Base-by-base conservation (phyloP, 2,797 vertebrate genomes). In the Vultur gryphus region DNA sequence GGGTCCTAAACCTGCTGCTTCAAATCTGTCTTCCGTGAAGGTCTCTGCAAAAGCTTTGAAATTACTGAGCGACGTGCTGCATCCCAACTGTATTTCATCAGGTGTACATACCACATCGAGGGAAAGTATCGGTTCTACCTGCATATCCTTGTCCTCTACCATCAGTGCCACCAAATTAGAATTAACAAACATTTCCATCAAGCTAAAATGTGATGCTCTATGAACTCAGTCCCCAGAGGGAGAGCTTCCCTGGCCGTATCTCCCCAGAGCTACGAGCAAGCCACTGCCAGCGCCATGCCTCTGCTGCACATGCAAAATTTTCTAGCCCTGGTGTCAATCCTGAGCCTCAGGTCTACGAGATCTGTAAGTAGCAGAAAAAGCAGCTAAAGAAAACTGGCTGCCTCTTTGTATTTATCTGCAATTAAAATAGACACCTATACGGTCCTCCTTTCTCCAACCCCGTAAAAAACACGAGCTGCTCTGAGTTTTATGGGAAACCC, bases 101-200 rank as follows among this genome's bases (percentile, higher is more conserved):
- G 51, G 6, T 6, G 11, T 3, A 1, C 4, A 1, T 16, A 5
- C 14, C 28, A 3, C 7, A 1, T 1, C 8, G 55, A 55, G 33
- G 39, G 66, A 16, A 37, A 49, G 6, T 3, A 21, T 6, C 5
- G 0, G 6, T 29, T 62, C 61, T 41, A 3, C 23, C 29, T 46
- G 1, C 1, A 0, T 2, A 4, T 8, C 29, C 9, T 55, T 43
- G 20, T 81, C 52, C 61, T 49, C 44, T 13, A 4, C 16, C 11
- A 15, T 7, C 52, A 23, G 37, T 17, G 28, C 33, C 37, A 24
- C 26, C 28, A 49, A n/a, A 62, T 48, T 15, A 13, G 49, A 62
- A n/a, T 39, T 58, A 58, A 20, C 8, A 16, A 13, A 16, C 1
- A 0, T 43, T 79, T 62, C 39, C 13, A 5, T 13, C 35, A 9